Conservation (phyloP, 2,113 vertebrate species). For the Butastur rufipennis region DNA sequence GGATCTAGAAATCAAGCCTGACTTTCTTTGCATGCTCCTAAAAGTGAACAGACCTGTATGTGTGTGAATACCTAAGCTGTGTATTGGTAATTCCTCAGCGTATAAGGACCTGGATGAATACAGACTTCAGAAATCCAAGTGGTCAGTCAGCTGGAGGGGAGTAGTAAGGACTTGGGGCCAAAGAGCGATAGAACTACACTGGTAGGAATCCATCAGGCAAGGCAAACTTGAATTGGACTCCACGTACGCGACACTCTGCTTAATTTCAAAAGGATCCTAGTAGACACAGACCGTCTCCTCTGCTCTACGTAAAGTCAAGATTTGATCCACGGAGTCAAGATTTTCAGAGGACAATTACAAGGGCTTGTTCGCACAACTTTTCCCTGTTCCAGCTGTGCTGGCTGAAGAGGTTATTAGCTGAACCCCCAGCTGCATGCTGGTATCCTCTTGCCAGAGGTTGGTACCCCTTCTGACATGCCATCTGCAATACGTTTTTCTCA, state of each 20-base stretch:
- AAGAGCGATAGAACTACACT: background rate
- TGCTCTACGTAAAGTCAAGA: background rate
- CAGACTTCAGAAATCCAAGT: background rate
- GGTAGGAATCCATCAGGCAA: background rate
- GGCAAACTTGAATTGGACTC: background rate
- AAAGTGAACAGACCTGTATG: background rate
- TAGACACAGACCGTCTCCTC: background rate
- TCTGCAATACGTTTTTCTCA: background rate
- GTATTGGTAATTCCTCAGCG: background rate
- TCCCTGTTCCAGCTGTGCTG: background rate
- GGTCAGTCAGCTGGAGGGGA: background rate
- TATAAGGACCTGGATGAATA: background rate
- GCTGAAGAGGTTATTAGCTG: background rate
- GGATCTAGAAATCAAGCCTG: background rate
- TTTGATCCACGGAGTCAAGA: background rate
- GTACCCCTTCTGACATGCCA: background rate
- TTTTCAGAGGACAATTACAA: background rate
- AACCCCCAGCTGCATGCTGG: background rate
- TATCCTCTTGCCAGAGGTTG: background rate
- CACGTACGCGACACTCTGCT: fast-evolving
- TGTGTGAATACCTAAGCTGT: background rate
- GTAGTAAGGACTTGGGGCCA: background rate
- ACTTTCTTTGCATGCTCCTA: background rate
- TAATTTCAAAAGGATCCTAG: background rate
- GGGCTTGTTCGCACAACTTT: background rate